Conservation (phyloP, 2,797 vertebrate genomes). For the Micromesistius poutassou region DNA sequence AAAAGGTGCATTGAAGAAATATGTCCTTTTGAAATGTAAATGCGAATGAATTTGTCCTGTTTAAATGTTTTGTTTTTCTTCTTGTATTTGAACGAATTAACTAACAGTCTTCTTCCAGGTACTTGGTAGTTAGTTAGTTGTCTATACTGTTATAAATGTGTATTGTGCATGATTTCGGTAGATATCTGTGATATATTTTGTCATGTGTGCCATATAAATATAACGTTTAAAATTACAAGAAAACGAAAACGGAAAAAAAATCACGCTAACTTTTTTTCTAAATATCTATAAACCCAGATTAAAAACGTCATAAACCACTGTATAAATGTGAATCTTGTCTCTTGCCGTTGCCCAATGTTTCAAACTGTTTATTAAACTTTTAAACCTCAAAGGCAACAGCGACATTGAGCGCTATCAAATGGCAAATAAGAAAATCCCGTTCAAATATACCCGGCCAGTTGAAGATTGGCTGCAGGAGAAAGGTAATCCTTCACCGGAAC, state of each 20-base stretch:
- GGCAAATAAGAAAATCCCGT: slow-evolving; percentile 99
- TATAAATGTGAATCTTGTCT: slow-evolving; percentile 75
- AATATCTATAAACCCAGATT: slow-evolving; percentile 73
- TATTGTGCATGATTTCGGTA: slow-evolving; percentile 34
- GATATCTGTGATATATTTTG: slow-evolving; percentile 35
- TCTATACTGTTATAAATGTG: slow-evolving; percentile 24
- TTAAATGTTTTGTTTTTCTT: no score
- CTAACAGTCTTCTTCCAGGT: slow-evolving; percentile 43
- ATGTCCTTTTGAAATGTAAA: slow-evolving; percentile 8
- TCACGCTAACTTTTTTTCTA: slow-evolving; percentile 68
- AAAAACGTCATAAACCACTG: slow-evolving; percentile 72
- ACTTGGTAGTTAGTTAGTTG: not conserved
- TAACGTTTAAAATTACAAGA: slow-evolving; percentile 39
- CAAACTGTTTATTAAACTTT: slow-evolving; percentile 90
- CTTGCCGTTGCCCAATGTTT: slow-evolving; percentile 91
- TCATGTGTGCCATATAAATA: slow-evolving; percentile 55
- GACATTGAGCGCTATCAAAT: slow-evolving; percentile 98
- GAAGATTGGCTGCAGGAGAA: slow-evolving; percentile 99
- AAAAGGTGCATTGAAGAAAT: slow-evolving; percentile 26
- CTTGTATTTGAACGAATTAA: not conserved
- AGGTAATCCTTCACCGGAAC: slow-evolving; percentile 89
- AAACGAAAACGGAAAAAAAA: slow-evolving; percentile 20
- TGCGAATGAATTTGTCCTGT: not conserved
- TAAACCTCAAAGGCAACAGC: slow-evolving; percentile 98
- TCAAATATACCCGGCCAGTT: slow-evolving; percentile 96